phyloP scores from a whole-genome alignment of 2,888 invertebrate genomes.

The Ophion ventricosus region DNA sequence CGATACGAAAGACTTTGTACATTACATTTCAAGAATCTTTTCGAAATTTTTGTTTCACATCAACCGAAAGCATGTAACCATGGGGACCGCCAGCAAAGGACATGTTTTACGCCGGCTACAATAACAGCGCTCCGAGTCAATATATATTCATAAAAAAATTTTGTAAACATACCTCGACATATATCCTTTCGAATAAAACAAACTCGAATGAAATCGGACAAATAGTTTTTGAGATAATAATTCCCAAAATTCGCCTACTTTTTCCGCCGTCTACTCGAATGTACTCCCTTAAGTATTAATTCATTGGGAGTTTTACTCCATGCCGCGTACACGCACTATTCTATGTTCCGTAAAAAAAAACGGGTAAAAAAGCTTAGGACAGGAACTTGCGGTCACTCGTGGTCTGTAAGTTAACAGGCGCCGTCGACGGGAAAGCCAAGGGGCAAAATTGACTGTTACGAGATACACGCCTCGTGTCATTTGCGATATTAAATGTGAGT shows the following conservation, averaged over 20 bases:
- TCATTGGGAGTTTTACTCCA: not conserved
- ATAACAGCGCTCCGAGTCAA: too few relatives aligned
- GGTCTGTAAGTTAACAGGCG: slow-evolving; percentile 29
- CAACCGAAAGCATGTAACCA: too few relatives aligned
- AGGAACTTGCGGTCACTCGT: slow-evolving; percentile 36
- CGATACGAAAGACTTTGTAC: too few relatives aligned
- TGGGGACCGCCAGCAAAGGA: too few relatives aligned
- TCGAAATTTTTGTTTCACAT: too few relatives aligned
- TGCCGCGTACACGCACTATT: not conserved
- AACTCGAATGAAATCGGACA: not conserved
- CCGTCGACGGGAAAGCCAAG: not conserved
- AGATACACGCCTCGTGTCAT: slow-evolving; percentile 31
- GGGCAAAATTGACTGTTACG: slow-evolving; percentile 24
- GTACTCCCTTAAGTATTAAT: not conserved
- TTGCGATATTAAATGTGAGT: slow-evolving; percentile 49
- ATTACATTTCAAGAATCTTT: too few relatives aligned
- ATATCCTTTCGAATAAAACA: not conserved
- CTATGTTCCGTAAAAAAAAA: not conserved
- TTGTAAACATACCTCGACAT: too few relatives aligned
- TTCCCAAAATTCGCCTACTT: too few relatives aligned
- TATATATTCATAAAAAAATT: too few relatives aligned
- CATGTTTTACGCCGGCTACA: too few relatives aligned
- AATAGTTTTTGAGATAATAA: too few relatives aligned
- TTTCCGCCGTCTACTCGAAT: not conserved
- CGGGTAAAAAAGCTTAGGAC: not conserved